These are phyloP conservation scores for Netelia fuscicornis DNA, from an alignment of 2,888 invertebrate genomes.

Conservation along the genomic window DNA sequence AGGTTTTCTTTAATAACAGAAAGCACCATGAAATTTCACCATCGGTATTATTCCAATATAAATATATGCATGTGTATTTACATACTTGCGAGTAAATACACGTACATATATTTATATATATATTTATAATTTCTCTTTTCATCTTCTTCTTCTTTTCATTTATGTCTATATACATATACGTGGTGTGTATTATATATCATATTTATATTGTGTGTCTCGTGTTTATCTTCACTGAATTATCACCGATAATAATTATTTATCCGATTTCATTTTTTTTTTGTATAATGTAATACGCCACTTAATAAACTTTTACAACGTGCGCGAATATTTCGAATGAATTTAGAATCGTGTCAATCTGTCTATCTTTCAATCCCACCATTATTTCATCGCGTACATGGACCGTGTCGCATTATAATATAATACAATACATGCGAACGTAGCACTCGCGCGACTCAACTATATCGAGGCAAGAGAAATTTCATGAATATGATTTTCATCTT, in stretches of 20 bases:
- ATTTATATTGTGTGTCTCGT: constrained; percentile 52
- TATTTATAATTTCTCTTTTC: constrained; percentile 67
- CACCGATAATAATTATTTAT: constrained; percentile 35
- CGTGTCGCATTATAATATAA: constrained; percentile 33
- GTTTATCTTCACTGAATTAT: constrained; percentile 51
- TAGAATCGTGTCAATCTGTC: constrained; percentile 65
- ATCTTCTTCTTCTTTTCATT: constrained; percentile 70
- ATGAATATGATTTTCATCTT: constrained; percentile 24
- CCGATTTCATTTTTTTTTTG: constrained; percentile 14
- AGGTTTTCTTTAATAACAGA: constrained; percentile 62
- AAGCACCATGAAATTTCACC: constrained; percentile 71
- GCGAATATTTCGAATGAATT: constrained; percentile 68
- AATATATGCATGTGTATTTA: constrained; percentile 62
- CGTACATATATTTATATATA: constrained; percentile 56
- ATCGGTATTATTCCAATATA: constrained; percentile 74
- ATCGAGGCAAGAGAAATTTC: constrained; percentile 26
- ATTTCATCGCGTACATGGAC: not conserved
- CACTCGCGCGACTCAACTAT: constrained; percentile 7
- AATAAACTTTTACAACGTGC: constrained; percentile 67
- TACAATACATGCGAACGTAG: constrained; percentile 30
- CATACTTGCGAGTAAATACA: constrained; percentile 46
- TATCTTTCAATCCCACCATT: constrained; percentile 41
- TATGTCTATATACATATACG: constrained; percentile 63
- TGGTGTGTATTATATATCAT: constrained; percentile 57
- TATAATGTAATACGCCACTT: constrained; percentile 60